These are phyloP conservation scores for Calyptomena viridis DNA, from an alignment of 2,113 vertebrate species.

Conservation along the genomic window DNA sequence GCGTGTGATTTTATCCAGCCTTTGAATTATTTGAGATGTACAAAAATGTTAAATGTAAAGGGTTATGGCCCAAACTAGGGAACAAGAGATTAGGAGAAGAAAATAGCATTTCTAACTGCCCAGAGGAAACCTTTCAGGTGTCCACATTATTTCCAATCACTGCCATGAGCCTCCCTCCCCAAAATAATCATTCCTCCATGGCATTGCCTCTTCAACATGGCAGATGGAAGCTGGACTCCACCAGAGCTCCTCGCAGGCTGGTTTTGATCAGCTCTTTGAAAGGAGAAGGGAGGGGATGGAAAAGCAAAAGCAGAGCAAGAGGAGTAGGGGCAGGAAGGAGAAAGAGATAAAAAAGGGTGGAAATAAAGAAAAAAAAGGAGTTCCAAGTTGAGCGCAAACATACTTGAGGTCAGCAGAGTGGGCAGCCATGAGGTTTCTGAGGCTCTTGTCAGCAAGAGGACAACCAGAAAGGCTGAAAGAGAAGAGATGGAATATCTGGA, in stretches of 20 bases:
- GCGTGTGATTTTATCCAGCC: not conserved
- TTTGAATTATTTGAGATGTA: not conserved
- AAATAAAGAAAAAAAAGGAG: slow-evolving; percentile 61
- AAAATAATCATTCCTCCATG: not conserved
- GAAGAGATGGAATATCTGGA: slow-evolving; percentile 79
- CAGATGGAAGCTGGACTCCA: not conserved
- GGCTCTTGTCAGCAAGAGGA: slow-evolving; percentile 99
- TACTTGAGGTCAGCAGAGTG: slow-evolving; percentile 99
- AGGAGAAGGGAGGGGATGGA: slow-evolving; percentile 38
- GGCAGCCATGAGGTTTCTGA: slow-evolving; percentile 99
- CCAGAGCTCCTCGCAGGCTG: not conserved
- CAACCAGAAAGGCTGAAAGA: slow-evolving; percentile 99
- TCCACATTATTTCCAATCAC: not conserved
- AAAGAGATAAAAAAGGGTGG: slow-evolving; percentile 8
- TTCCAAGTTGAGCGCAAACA: slow-evolving; percentile 85
- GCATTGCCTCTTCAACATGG: not conserved
- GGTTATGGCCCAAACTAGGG: not conserved
- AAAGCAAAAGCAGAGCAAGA: slow-evolving; percentile 61
- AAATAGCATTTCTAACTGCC: not conserved
- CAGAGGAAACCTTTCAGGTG: slow-evolving; percentile 9
- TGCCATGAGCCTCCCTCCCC: not conserved
- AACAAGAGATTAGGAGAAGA: not conserved
- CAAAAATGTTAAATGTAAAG: not conserved
- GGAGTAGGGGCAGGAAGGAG: not conserved
- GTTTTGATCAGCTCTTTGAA: slow-evolving; percentile 22